Evolutionary conservation across 2,797 vertebrate genomes (phyloP).

Genomic region (Simalia tracyae): DNA sequence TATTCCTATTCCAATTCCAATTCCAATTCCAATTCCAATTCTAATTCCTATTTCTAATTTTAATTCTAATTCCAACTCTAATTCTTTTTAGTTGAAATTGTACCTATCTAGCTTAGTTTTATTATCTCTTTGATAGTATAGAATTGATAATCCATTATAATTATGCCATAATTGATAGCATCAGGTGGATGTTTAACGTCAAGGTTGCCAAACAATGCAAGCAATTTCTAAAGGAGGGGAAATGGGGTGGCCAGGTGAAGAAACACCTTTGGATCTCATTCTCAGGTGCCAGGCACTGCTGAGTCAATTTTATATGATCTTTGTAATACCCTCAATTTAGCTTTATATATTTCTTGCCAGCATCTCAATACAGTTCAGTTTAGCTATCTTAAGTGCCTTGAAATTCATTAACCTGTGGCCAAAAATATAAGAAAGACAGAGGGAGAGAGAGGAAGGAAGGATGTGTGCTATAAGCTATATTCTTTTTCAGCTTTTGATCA

Average conservation of each 20-base stretch:
- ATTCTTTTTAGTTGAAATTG: not conserved
- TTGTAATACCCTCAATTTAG: constrained; percentile 49
- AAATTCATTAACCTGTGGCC: constrained; percentile 75
- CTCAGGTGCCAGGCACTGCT: constrained; percentile 38
- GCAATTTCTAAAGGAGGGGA: not conserved
- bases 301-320: constrained; percentile 62
- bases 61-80: not conserved
- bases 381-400: constrained; percentile 72
- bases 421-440: constrained; percentile 22
- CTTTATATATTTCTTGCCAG: constrained; percentile 64
- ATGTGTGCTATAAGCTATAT: constrained; percentile 55
- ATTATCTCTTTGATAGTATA: not conserved
- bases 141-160: not conserved
- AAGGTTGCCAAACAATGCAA: not conserved
- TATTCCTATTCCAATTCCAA: not conserved
- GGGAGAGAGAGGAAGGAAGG: constrained; percentile 14
- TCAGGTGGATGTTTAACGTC: not conserved
- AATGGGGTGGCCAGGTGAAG: not conserved
- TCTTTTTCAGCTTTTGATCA: constrained; percentile 65
- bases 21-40: not conserved
- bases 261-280: not conserved
- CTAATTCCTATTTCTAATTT: not conserved
- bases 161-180: too few species aligned
- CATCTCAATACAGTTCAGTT: constrained; percentile 71
- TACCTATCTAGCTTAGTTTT: not conserved